Base-by-base conservation (phyloP, 2,888 invertebrate species). In the Hydroisotoma schaefferi region DNA sequence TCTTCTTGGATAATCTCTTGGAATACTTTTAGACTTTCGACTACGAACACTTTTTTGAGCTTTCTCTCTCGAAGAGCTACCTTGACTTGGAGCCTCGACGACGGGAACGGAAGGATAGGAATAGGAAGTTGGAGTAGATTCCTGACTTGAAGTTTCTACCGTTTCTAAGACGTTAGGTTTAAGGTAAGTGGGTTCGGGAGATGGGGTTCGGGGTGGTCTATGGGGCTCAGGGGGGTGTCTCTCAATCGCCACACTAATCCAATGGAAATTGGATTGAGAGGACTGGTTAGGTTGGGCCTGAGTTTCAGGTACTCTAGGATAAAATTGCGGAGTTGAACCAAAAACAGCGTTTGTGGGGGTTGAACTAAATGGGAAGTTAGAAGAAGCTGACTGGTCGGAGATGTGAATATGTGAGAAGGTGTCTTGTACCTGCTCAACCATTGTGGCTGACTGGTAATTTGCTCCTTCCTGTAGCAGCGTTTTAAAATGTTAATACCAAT, bases 201-300 rank as follows among this genome's bases (percentile, higher is more conserved):
- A 51, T 18, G 48, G 46, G 53, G 61, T 55, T 22, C 60, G 63
- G 15, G 53, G 53, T 23, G 49, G 56, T 59, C 57, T 57, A 58
- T 64, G 59, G 53, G 65, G 61, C 25, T 59, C 59, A 29, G 69
- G 69, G 40, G 69, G 61, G 23, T 23, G 60, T 57, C 69, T 63
- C 57, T 69, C 57, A 44, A 69, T 67, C 10, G 69, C 69, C 37
- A 69, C 60, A 15, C 46, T 62, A 52, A 63, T 43, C 70, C 68
- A 68, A 68, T 73, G 57, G 66, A 67, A 60, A 69, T 68, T 69
- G 70, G 73, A 71, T 67, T 51, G 23, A 67, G 62, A 40, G 71
- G 59, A 26, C 70, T 60, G 22, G 69, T 67, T 48, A 70, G 65
- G 54, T 63, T 52, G 52, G 2, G 51, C 10, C 29, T 26, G 29